Evolutionary conservation across 2,888 invertebrate genomes (phyloP).

Genomic region (Autographa gamma): DNA sequence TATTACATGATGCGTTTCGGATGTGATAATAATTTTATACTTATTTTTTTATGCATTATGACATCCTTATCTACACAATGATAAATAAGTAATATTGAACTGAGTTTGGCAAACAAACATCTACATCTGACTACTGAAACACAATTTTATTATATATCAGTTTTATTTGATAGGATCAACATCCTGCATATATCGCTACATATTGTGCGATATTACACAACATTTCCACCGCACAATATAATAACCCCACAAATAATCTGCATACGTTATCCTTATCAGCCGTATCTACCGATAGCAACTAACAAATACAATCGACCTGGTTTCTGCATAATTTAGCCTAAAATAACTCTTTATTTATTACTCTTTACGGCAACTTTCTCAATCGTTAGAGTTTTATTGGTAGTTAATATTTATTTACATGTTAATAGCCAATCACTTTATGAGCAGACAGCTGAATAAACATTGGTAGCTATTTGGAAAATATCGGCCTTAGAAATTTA

Average conservation of each 20-base stretch:
- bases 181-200: too few species aligned
- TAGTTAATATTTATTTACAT: constrained; percentile 37
- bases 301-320: constrained; percentile 58
- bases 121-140: too few species aligned
- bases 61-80: too few species aligned
- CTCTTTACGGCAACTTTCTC: constrained; percentile 40
- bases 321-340: constrained; percentile 61
- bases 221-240: not conserved
- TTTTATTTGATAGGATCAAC: too few species aligned
- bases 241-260: constrained; percentile 31
- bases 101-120: too few species aligned
- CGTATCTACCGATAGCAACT: constrained; percentile 57
- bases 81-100: too few species aligned
- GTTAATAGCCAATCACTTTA: constrained; percentile 47
- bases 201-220: not conserved
- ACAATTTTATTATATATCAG: too few species aligned
- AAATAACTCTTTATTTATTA: constrained; percentile 43
- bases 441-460: constrained; percentile 46
- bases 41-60: too few species aligned
- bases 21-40: too few species aligned
- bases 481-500: constrained; percentile 20
- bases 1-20: too few species aligned
- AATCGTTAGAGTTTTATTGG: constrained; percentile 41
- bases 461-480: constrained; percentile 32
- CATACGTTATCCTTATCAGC: constrained; percentile 58